These are phyloP conservation scores for Trachelus troglodyta DNA, from an alignment of 2,888 invertebrate genomes.

Conservation along the genomic window DNA sequence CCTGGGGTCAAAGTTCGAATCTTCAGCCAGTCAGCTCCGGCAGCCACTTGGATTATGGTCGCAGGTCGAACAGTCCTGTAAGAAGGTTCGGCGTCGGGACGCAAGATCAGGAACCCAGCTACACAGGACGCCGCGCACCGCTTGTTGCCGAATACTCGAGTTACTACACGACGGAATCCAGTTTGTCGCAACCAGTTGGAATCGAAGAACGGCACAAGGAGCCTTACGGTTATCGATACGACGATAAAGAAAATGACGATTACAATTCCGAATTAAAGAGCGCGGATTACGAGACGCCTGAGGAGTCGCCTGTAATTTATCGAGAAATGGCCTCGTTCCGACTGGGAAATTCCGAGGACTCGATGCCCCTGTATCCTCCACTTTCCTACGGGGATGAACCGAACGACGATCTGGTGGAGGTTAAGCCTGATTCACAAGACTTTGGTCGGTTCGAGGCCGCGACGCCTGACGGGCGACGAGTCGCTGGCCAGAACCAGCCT, in stretches of 20 bases:
- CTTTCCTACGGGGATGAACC: slow-evolving; percentile 18
- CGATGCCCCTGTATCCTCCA: slow-evolving; percentile 24
- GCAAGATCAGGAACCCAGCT: background rate
- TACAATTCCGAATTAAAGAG: too few relatives aligned
- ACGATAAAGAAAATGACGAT: too few relatives aligned
- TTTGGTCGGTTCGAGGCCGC: background rate
- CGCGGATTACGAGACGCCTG: background rate
- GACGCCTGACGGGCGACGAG: slow-evolving; percentile 2
- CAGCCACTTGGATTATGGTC: background rate
- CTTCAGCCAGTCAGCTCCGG: background rate
- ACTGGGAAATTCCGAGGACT: slow-evolving; percentile 19
- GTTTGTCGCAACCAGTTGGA: background rate
- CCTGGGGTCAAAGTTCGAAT: background rate
- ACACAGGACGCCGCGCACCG: background rate
- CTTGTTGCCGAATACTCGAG: background rate
- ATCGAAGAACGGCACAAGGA: background rate
- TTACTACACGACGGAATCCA: background rate
- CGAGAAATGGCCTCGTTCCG: slow-evolving; percentile 25
- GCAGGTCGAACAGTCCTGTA: background rate
- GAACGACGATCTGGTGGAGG: background rate
- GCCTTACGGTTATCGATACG: background rate
- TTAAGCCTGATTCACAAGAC: background rate
- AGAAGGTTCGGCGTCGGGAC: background rate
- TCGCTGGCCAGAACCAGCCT: background rate
- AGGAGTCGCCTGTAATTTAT: slow-evolving; percentile 19